Conservation (phyloP, 1,140 invertebrate species). For the Brachystomella parvula region DNA sequence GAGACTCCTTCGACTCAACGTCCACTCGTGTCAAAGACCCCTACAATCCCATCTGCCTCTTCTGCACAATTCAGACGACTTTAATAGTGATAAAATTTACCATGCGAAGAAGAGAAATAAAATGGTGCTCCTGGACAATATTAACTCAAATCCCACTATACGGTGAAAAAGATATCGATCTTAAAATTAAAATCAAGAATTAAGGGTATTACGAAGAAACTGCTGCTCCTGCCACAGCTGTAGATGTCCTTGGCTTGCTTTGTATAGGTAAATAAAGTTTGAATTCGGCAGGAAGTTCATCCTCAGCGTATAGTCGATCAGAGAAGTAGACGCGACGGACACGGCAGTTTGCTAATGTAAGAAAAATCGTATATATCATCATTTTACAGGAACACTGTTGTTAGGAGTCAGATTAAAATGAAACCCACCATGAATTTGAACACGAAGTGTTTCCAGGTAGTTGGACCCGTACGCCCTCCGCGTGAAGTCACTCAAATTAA, state of each 20-base stretch:
- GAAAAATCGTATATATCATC: too few species aligned
- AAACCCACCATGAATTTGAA: constrained; percentile 98
- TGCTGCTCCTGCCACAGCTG: neutral
- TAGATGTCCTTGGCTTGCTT: constrained; percentile 52
- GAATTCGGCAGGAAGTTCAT: constrained; percentile 98
- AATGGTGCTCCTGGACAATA: neutral
- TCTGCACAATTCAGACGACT: neutral
- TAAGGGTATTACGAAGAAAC: neutral
- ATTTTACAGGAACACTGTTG: too few species aligned
- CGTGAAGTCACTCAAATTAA: constrained; percentile 97
- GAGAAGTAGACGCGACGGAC: constrained; percentile 98
- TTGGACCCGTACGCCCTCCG: constrained; percentile 96
- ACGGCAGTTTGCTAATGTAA: constrained; percentile 97
- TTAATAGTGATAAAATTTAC: neutral
- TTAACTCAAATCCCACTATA: neutral
- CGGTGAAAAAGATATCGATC: neutral
- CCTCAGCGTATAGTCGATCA: constrained; percentile 96
- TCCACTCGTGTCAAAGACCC: constrained; percentile 33
- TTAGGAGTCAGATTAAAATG: too few species aligned
- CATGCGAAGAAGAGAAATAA: neutral
- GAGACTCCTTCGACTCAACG: constrained; percentile 21
- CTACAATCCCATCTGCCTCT: neutral
- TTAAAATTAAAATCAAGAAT: neutral
- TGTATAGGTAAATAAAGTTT: constrained; percentile 92
- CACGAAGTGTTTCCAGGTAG: constrained; percentile 95